Evolutionary conservation across 1,140 invertebrate species (phyloP).

Genomic region (Bombus haemorrhoidalis): DNA sequence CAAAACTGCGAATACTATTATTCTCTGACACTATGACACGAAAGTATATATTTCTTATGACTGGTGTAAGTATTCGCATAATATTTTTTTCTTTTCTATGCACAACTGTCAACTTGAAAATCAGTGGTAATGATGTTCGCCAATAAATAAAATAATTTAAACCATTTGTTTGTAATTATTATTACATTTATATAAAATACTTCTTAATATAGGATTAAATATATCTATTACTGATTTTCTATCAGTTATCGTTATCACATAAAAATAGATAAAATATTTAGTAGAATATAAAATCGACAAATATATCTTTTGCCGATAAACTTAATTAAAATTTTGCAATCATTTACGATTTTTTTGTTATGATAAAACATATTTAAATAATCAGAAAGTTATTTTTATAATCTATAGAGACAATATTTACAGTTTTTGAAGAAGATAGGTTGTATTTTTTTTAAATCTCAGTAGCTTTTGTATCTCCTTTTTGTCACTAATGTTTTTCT

Average conservation of each 20-base stretch:
- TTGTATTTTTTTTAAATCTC: too few relatives aligned
- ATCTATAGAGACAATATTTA: too few relatives aligned
- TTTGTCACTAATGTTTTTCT: too few relatives aligned
- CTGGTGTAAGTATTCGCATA: slow-evolving; percentile 74
- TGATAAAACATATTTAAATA: not conserved
- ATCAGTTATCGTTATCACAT: too few relatives aligned
- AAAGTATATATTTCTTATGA: slow-evolving; percentile 73
- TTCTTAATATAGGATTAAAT: not conserved
- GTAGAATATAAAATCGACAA: not conserved
- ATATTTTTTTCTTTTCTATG: slow-evolving; percentile 70
- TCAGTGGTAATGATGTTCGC: slow-evolving; percentile 69
- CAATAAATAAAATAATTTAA: slow-evolving; percentile 67
- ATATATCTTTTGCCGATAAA: too few relatives aligned
- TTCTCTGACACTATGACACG: slow-evolving; percentile 70
- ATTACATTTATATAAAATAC: not conserved
- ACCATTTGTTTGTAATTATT: slow-evolving; percentile 2
- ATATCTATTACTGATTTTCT: not conserved
- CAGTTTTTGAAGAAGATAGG: too few relatives aligned
- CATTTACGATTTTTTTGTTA: not conserved
- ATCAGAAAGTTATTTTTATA: not conserved
- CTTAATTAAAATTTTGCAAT: not conserved
- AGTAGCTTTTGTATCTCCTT: too few relatives aligned
- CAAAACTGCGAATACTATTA: slow-evolving; percentile 72
- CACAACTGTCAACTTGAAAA: slow-evolving; percentile 73
- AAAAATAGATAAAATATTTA: not conserved